Conservation (phyloP, 1,140 invertebrate species). For the Lamellibrachia luymesi region DNA sequence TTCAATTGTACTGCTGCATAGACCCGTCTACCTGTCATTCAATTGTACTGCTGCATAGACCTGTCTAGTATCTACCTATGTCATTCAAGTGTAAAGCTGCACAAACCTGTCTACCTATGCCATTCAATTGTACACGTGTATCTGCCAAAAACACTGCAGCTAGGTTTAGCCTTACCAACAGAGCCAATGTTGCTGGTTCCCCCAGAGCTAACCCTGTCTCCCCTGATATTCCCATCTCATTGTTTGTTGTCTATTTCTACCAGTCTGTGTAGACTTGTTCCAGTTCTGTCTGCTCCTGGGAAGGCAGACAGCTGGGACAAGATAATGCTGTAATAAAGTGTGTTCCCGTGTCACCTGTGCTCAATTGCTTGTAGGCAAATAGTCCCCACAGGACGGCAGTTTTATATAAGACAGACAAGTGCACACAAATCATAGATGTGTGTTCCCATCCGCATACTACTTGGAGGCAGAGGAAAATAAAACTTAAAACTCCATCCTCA, state of each 20-base stretch:
- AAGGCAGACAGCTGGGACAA: background rate
- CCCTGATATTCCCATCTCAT: background rate
- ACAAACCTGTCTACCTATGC: too few species aligned
- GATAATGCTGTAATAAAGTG: background rate
- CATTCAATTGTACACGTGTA: too few species aligned
- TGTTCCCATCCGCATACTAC: background rate
- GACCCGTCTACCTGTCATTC: too few species aligned
- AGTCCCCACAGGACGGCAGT: background rate
- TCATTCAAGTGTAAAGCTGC: too few species aligned
- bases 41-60: too few species aligned
- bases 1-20: too few species aligned
- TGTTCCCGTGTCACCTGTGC: background rate
- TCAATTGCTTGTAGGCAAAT: background rate
- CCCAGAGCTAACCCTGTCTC: background rate
- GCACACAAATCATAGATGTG: background rate
- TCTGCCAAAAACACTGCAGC: too few species aligned
- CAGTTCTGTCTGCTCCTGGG: background rate
- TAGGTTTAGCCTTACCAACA: background rate
- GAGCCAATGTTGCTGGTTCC: background rate
- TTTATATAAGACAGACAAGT: background rate
- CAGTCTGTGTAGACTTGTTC: background rate
- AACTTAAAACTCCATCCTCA: too few species aligned
- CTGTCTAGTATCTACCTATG: too few species aligned
- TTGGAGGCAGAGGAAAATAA: background rate
- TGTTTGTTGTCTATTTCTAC: background rate